phyloP scores from a whole-genome alignment of 1,140 invertebrate genomes.

The Andricus grossulariae region DNA sequence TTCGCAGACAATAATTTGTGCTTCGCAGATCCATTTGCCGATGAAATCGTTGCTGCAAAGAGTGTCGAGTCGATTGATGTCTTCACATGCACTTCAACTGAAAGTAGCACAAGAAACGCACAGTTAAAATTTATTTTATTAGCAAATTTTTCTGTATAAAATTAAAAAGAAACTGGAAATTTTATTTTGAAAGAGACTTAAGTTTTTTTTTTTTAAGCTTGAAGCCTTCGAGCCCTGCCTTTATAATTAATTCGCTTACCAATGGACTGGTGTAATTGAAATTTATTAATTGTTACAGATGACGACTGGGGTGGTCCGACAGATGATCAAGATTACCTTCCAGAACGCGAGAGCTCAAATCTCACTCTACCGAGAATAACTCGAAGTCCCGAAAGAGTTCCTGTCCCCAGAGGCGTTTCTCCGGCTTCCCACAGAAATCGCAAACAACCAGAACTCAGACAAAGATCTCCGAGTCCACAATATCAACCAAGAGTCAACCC shows the following conservation, averaged over 20 bases:
- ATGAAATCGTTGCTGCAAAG: conserved; percentile 29
- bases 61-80: conserved; percentile 27
- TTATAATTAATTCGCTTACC: background rate
- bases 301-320: conserved; percentile 69
- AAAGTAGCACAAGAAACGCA: conserved; percentile 19
- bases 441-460: conserved; percentile 71
- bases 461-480: conserved; percentile 75
- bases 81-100: conserved; percentile 14
- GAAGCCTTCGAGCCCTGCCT: background rate
- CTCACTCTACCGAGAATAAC: conserved; percentile 67
- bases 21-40: conserved; percentile 27
- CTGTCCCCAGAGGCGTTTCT: conserved; percentile 59
- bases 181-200: too few relatives aligned
- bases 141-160: too few relatives aligned
- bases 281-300: conserved; percentile 58
- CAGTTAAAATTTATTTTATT: background rate
- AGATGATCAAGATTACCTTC: conserved; percentile 67
- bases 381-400: conserved; percentile 68
- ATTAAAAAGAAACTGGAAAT: too few relatives aligned
- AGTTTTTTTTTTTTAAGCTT: too few relatives aligned
- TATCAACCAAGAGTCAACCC: conserved; percentile 71
- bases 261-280: background rate
- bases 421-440: conserved; percentile 53
- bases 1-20: conserved; percentile 27
- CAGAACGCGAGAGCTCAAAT: conserved; percentile 64